Base-by-base conservation (phyloP, 1,140 invertebrate species). In the Zaprionus kolodkinae region DNA sequence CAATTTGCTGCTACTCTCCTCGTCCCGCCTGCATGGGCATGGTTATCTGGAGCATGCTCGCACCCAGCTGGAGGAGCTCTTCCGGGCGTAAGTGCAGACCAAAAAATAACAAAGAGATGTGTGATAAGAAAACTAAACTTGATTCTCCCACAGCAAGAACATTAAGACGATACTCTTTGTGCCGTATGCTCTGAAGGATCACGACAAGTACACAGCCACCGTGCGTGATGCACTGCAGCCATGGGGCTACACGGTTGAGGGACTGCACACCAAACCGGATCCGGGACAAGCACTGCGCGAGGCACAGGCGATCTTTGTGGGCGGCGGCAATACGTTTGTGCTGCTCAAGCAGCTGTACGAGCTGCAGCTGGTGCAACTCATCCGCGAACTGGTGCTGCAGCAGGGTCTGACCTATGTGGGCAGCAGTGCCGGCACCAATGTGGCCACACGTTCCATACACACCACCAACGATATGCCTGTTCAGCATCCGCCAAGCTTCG, bases 381-480 rank as follows among this genome's bases (percentile, higher is more conserved):
- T 97, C 50, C 92, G 93, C 64, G 93, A 95, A 57, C 93, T 93
- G 85, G 95, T 96, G 21, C 78, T 95, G 36, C 77, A 94, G 87
- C 94, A 96, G 70, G 95, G 95, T 15, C 81, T 96, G 21, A 94
- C 96, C 27, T 97, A 97, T 79, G 95, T 97, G 54, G 96, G 96
- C 48, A 95, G 95, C 65, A 97, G 96, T 94, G 97, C 97, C 62
- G 96, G 97, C 55, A 96, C 96, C 27, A 97, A 97, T 94, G 96
- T 97, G 10, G 95, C 96, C 15, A 97, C 96, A 15, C 92, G 93
- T 64, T 96, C 95, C 79, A 97, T 97, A 73, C 55, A 97, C 96
- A 65, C 97, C 97, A 94, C 96, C 97, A 92, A 97, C 97, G 96
- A 86, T 35, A 82, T 86, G 83, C 96, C 97, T 6, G 97, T 97